phyloP scores from a whole-genome alignment of 2,888 invertebrate species.

The Pseudoips prasinana region DNA sequence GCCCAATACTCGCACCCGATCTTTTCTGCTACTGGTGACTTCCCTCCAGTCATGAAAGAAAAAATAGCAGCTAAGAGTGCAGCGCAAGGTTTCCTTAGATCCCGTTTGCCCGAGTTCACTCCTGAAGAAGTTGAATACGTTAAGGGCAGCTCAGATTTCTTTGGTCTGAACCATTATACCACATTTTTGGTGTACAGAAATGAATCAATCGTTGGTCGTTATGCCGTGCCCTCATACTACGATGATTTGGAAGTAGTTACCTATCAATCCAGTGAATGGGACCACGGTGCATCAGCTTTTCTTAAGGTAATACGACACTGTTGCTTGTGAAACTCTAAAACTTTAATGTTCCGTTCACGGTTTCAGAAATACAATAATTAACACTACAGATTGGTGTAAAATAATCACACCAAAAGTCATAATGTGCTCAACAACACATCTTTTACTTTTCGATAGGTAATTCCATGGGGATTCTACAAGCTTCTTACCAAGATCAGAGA shows the following conservation, averaged over 20 bases:
- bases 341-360: too few relatives aligned
- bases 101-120: slow-evolving; percentile 82
- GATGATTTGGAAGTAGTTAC: slow-evolving; percentile 34
- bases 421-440: too few relatives aligned
- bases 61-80: slow-evolving; percentile 78
- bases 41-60: slow-evolving; percentile 81
- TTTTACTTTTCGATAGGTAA: too few relatives aligned
- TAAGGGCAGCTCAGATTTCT: slow-evolving; percentile 83
- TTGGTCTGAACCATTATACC: slow-evolving; percentile 87
- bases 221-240: slow-evolving; percentile 33
- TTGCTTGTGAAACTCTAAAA: slow-evolving; percentile 22
- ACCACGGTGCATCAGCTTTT: too few relatives aligned
- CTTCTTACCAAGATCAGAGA: too few relatives aligned
- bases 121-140: slow-evolving; percentile 82
- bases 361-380: too few relatives aligned
- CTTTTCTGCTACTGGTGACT: slow-evolving; percentile 81
- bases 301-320: slow-evolving; percentile 11
- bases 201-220: slow-evolving; percentile 29
- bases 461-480: slow-evolving; percentile 80
- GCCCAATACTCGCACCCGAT: slow-evolving; percentile 84
- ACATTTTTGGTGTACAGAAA: slow-evolving; percentile 62
- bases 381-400: too few relatives aligned
- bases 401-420: too few relatives aligned
- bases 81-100: slow-evolving; percentile 77
- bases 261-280: slow-evolving; percentile 25